phyloP scores from a whole-genome alignment of 2,113 vertebrate species.

The Coryphaenoides rupestris region DNA sequence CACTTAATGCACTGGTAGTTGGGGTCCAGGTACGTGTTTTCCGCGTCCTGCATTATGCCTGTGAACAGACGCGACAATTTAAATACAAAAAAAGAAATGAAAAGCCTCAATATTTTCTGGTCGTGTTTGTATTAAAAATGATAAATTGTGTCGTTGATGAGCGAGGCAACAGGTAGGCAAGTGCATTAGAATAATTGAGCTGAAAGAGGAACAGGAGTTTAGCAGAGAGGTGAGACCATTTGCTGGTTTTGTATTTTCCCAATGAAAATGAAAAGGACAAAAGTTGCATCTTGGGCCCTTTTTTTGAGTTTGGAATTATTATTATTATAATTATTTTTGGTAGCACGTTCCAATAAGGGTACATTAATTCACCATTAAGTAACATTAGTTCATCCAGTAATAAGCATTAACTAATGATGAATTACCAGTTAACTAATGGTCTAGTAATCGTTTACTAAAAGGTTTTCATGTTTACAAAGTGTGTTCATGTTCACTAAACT shows the following conservation, averaged over 20 bases:
- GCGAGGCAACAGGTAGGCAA: slow-evolving; percentile 1
- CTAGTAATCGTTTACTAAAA: too few species aligned
- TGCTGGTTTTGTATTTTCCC: neutral
- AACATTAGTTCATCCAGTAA: too few species aligned
- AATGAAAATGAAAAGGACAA: neutral
- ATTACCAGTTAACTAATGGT: too few species aligned
- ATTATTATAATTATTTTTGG: too few species aligned
- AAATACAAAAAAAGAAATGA: too few species aligned
- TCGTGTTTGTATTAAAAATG: neutral
- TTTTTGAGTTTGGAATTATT: neutral
- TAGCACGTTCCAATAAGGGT: too few species aligned
- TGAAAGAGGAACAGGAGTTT: neutral
- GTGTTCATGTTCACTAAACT: too few species aligned
- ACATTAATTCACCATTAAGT: too few species aligned
- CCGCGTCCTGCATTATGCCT: slow-evolving; percentile 92
- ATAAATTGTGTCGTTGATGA: neutral
- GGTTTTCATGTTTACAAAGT: too few species aligned
- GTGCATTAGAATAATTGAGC: neutral
- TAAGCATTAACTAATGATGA: too few species aligned
- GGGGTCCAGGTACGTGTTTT: slow-evolving; percentile 94
- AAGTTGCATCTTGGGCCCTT: neutral
- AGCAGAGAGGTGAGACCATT: neutral
- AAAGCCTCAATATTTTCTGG: too few species aligned
- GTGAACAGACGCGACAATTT: too few species aligned
- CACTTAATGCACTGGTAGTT: slow-evolving; percentile 99